These are phyloP conservation scores for Limnephilus auricula DNA, from an alignment of 2,888 invertebrate species.

Conservation along the genomic window DNA sequence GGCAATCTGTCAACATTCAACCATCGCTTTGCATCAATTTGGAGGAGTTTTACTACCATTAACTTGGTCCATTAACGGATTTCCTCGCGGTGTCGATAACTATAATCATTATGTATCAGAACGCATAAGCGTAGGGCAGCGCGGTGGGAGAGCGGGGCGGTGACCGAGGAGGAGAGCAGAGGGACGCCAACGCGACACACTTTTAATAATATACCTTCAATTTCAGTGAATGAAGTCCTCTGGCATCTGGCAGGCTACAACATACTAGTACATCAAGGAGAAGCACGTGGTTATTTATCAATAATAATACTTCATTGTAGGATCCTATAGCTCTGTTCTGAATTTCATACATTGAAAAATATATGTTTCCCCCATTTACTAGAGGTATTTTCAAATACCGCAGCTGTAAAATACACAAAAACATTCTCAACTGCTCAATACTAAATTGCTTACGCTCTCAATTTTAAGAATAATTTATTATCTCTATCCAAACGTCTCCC, in stretches of 20 bases:
- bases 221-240: background rate
- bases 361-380: too few relatives aligned
- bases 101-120: background rate
- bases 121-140: background rate
- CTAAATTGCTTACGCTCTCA: background rate
- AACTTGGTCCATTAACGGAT: background rate
- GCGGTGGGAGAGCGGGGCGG: background rate
- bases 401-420: too few relatives aligned
- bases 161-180: too few relatives aligned
- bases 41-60: background rate
- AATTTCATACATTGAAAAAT: too few relatives aligned
- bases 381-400: too few relatives aligned
- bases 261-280: background rate
- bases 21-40: background rate
- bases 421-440: background rate
- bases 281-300: background rate
- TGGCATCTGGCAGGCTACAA: background rate
- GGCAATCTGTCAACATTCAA: constrained; percentile 9
- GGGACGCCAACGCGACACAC: background rate
- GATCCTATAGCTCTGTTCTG: too few relatives aligned
- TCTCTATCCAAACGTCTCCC: background rate
- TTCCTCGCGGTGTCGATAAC: background rate
- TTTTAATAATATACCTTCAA: background rate
- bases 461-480: background rate
- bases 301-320: too few relatives aligned